Evolutionary conservation across 2,888 invertebrate species (phyloP), one percentile per base, ranked within the genome.

Genomic region (Erebia aethiops): DNA sequence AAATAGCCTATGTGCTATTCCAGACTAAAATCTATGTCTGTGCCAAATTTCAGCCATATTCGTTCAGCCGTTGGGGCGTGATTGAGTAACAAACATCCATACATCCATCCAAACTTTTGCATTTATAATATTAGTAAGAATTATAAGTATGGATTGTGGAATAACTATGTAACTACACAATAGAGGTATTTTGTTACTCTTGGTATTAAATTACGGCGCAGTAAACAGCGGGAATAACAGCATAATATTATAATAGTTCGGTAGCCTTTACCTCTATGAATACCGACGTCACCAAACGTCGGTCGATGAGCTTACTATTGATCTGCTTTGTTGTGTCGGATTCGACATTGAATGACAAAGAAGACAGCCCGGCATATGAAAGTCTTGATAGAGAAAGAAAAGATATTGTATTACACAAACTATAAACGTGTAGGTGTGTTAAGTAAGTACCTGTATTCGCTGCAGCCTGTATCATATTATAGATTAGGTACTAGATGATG

Each of bases 161-260:
- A 75, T 74, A 72, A 77, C 21, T 7, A 13, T 9, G 49, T 60
- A 14, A 74, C 74, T 70, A 75, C 70, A 73, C 74, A 77, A 76
- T 74, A 73, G 71, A 72, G 69, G 76, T 74, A 75, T 77, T 60
- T 71, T 71, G 74, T 76, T 70, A 76, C 74, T 74, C 77, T 74
- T 66, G 74, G 74, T 81, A 80, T 82, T 84, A 82, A 87, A 88
- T 89, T 89, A 89, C 83, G 87, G 85, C 79, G 82, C 79, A 84
- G 82, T 88, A 87, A 87, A 83, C 82, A 84, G 75, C 80, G 83
- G 84, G 77, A 80, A 77, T 82, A 35, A 35, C 5, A 35, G 35
- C 35, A 35, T 7, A n/a, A n/a, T n/a, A n/a, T n/a, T n/a, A 35
- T 7, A 80, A 80, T 81, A 81, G 82, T 84, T 83, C 77, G 81